These are phyloP conservation scores for Esox lucius DNA, from an alignment of 2,797 vertebrate genomes.

Conservation along the genomic window DNA sequence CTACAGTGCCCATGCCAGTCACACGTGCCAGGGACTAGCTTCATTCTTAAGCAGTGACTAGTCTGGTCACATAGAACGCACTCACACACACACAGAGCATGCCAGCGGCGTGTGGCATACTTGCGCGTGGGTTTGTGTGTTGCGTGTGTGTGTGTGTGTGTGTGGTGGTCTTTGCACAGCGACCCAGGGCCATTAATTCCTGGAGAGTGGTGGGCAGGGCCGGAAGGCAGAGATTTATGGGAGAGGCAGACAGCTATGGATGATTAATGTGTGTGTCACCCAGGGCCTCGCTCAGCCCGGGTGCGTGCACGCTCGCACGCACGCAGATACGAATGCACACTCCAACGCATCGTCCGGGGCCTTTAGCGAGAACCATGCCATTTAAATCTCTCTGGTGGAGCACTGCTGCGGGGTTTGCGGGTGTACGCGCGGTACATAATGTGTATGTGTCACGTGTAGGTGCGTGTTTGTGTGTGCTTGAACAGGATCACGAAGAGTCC, in stretches of 20 bases:
- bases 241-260: constrained; percentile 53
- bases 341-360: not conserved
- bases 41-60: not conserved
- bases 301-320: not conserved
- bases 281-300: constrained; percentile 18
- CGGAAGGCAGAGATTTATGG: constrained; percentile 66
- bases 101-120: not conserved
- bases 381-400: no score
- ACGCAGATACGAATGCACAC: constrained; percentile 13
- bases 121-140: not conserved
- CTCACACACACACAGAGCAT: constrained; percentile 16
- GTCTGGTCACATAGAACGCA: constrained; percentile 4
- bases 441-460: not conserved
- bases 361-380: no score
- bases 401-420: no score
- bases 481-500: not conserved
- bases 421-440: not conserved
- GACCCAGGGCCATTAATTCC: constrained; percentile 50
- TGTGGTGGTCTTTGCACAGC: not conserved
- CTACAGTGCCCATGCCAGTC: not conserved
- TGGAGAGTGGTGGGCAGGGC: constrained; percentile 51
- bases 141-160: not conserved
- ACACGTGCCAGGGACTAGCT: not conserved
- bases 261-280: constrained; percentile 59
- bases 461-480: not conserved